phyloP scores from a whole-genome alignment of 2,888 invertebrate species.

The Mythimna vitellina region DNA sequence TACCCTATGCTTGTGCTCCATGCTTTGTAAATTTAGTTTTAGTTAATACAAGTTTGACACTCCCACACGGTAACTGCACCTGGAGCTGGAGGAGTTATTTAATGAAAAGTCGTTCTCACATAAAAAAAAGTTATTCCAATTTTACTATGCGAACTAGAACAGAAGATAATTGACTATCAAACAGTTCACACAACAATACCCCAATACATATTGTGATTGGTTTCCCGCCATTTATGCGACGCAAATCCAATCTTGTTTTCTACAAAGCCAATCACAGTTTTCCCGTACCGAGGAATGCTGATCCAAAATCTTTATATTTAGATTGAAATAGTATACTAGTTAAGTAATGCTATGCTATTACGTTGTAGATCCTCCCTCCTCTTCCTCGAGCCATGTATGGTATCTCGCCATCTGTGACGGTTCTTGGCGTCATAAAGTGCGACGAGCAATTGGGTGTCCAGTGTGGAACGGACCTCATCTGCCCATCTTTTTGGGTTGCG shows the following conservation, averaged over 20 bases:
- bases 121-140: neutral
- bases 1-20: too few relatives aligned
- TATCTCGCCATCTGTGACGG: too few relatives aligned
- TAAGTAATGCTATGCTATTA: neutral
- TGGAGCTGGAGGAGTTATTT: too few relatives aligned
- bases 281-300: neutral
- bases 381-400: too few relatives aligned
- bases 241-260: constrained; percentile 50
- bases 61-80: too few relatives aligned
- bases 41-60: too few relatives aligned
- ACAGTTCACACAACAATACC: constrained; percentile 34
- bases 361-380: neutral
- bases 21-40: too few relatives aligned
- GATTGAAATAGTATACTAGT: constrained; percentile 4
- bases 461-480: too few relatives aligned
- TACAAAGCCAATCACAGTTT: constrained; percentile 32
- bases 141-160: neutral
- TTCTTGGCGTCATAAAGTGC: too few relatives aligned
- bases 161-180: constrained; percentile 31
- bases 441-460: too few relatives aligned
- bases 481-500: too few relatives aligned
- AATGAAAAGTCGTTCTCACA: too few relatives aligned
- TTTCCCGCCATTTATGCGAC: constrained; percentile 19
- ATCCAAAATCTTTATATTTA: neutral
- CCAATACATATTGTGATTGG: constrained; percentile 33